Evolutionary conservation across 2,113 vertebrate species (phyloP).

Genomic region (Caranx ignobilis): DNA sequence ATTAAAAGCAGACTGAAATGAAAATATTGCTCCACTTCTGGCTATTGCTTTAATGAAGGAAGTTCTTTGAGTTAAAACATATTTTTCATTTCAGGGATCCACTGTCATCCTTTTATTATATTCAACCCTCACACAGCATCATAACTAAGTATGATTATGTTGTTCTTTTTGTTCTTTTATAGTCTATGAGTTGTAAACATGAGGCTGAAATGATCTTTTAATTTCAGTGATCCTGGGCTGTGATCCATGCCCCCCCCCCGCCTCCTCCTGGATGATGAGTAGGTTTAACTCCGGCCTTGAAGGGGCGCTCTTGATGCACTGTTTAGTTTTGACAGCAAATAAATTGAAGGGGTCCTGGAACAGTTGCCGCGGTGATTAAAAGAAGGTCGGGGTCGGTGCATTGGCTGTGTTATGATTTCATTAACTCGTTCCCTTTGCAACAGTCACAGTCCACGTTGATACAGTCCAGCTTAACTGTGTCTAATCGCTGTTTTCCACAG

Average conservation of each 20-base stretch:
- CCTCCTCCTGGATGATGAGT: neutral
- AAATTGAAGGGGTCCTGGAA: neutral
- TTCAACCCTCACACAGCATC: neutral
- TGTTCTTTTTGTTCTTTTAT: neutral
- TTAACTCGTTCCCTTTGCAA: neutral
- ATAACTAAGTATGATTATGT: neutral
- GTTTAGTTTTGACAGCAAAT: constrained; percentile 23
- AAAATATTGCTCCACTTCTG: constrained; percentile 15
- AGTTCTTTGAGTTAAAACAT: constrained; percentile 31
- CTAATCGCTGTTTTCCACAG: neutral
- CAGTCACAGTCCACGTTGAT: neutral
- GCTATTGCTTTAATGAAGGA: constrained; percentile 35
- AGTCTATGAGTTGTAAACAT: constrained; percentile 26
- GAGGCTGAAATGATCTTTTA: constrained; percentile 9
- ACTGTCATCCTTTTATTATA: constrained; percentile 4
- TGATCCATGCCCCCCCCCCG: neutral
- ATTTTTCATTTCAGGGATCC: neutral
- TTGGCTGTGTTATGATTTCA: neutral
- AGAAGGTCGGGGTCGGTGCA: neutral
- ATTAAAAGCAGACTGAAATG: constrained; percentile 40
- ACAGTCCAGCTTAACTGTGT: neutral
- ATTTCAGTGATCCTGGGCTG: neutral
- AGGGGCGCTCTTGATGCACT: constrained; percentile 38
- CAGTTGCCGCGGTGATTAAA: neutral
- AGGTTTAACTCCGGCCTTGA: constrained; percentile 22